These are phyloP conservation scores for Euclidia mi DNA, from an alignment of 2,888 invertebrate species.

Conservation along the genomic window DNA sequence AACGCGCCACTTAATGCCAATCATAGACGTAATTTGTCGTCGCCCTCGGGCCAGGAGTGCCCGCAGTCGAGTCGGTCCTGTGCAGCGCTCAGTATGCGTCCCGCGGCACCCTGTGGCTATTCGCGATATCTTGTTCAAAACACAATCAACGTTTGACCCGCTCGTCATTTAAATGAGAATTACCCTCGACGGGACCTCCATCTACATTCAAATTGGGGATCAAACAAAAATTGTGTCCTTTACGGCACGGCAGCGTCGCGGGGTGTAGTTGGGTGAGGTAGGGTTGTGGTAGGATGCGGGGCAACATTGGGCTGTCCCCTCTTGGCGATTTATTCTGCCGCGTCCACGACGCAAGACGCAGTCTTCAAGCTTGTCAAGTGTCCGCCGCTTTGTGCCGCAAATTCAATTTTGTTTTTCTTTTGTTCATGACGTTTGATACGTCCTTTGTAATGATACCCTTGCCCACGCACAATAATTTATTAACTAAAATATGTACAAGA, in stretches of 20 bases:
- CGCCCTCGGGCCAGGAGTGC: not conserved
- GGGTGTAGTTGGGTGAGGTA: constrained; percentile 5
- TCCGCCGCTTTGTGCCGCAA: too few relatives aligned
- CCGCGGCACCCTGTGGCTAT: constrained; percentile 21
- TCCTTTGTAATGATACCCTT: constrained; percentile 24
- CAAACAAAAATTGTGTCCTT: constrained; percentile 69
- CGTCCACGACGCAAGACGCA: constrained; percentile 29
- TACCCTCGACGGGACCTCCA: constrained; percentile 59
- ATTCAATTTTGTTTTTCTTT: constrained; percentile 53
- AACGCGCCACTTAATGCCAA: constrained; percentile 7
- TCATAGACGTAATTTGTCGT: constrained; percentile 19
- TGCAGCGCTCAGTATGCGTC: constrained; percentile 20
- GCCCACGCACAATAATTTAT: constrained; percentile 19
- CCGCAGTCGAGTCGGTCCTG: not conserved
- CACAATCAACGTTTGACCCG: constrained; percentile 53
- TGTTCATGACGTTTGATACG: constrained; percentile 37
- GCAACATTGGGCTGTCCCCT: constrained; percentile 41
- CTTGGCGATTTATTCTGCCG: constrained; percentile 56
- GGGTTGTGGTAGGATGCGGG: constrained; percentile 8
- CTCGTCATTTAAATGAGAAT: constrained; percentile 69
- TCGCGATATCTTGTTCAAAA: constrained; percentile 47
- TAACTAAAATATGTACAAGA: constrained; percentile 18
- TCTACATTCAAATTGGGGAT: constrained; percentile 76
- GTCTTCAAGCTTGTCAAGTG: constrained; percentile 31
- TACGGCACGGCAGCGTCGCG: constrained; percentile 19